Percentiles rank a stretch among this genome's conserved stretches.
Evolutionary conservation across 2,113 vertebrate species (phyloP).

Genomic region (Urocolius indicus): DNA sequence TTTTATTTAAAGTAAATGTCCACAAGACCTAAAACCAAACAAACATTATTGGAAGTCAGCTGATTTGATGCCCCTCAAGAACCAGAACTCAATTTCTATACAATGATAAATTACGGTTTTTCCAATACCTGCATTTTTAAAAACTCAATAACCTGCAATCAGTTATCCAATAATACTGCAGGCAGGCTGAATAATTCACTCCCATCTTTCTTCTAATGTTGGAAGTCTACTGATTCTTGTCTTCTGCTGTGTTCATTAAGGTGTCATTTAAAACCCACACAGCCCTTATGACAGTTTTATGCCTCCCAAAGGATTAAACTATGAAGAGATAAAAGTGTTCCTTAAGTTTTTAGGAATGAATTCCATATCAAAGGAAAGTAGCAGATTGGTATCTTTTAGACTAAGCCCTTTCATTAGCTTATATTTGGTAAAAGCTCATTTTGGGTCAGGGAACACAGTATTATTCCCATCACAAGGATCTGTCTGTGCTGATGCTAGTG

Average conservation of each 20-base stretch:
- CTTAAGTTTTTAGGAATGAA: neutral
- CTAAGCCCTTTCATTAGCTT: neutral
- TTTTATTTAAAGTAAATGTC: neutral
- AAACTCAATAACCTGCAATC: neutral
- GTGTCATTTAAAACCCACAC: constrained; percentile 37
- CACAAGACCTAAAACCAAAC: neutral
- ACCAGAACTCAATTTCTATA: neutral
- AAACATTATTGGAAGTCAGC: neutral
- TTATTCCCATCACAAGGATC: neutral
- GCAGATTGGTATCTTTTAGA: neutral
- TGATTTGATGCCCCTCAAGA: neutral
- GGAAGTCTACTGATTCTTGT: constrained; percentile 15
- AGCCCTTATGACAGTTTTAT: neutral
- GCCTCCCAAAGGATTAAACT: constrained; percentile 6
- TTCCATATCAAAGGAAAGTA: neutral
- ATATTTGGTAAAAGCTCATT: neutral
- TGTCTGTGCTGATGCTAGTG: neutral
- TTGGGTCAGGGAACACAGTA: neutral
- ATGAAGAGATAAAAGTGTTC: neutral
- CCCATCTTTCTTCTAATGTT: neutral
- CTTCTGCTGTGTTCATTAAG: constrained; percentile 12
- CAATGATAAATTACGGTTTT: neutral
- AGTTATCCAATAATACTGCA: neutral
- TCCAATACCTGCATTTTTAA: constrained; percentile 13
- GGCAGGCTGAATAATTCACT: neutral